Base-by-base conservation (phyloP, 2,113 vertebrate genomes). In the Entelurus aequoreus region DNA sequence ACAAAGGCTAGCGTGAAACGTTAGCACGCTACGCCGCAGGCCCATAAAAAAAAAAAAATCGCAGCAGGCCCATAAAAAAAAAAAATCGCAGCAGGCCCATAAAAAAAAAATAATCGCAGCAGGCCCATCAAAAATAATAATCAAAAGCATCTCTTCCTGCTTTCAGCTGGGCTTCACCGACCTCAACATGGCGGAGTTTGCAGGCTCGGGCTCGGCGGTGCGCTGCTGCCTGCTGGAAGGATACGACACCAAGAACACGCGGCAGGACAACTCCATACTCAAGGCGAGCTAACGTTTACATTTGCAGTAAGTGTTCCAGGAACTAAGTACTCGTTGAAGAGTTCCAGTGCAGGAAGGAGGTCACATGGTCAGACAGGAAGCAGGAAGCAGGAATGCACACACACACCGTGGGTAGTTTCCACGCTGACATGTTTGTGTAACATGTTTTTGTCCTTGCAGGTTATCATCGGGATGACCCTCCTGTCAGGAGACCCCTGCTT, bases 211-310 rank as follows among this genome's bases (percentile, higher is more conserved):
- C 80, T 98, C 93, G 86, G 94, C 94, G 0, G 94, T 91, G 50
- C 95, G 96, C 72, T 98, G 97, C 90, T 99, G 94, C 75, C 91
- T 99, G 75, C 90, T 99, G 82, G 97, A 99, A 82, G 97, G 97
- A 2, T 99, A 99, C 1, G 95, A 98, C 86, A 99, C 97, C 0
- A 98, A 98, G 90, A 97, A 99, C 77, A 98, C 95, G 0, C 91
- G 97, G 44, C 97, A 99, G 87, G 97, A 99, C 89, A 99, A 99
- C 90, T 99, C 97, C 77, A 98, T 98, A 67, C 92, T 99, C 57
- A 99, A 99, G 94, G 97, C 91, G 86, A 65, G 28, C 28, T 4
- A 28, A 28, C 28, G 28, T 28, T 28, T 28, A 28, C 28, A 28
- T 28, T 28, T 28, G 28, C 28, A 28, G 28, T 28, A 28, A 28